Evolutionary conservation across 1,140 invertebrate genomes (phyloP), one percentile per base, ranked within the genome.

Genomic region (Charaxes varanes): DNA sequence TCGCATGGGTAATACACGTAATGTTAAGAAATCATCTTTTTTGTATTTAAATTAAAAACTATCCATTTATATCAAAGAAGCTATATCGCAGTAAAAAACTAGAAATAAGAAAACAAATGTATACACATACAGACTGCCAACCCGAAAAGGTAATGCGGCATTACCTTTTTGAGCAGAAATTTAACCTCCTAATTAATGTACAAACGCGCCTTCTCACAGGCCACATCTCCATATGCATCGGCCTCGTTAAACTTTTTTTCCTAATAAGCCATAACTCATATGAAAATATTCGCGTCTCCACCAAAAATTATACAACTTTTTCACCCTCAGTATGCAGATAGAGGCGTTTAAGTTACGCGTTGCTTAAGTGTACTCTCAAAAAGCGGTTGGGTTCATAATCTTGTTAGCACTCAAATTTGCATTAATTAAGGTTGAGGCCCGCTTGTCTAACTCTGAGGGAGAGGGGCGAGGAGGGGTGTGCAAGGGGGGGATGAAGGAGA

Each of bases 351-450:
- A 68, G 43, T 63, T 48, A 56, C 53, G 53, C 60, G 47, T 53
- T 53, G 47, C 62, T 62, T 57, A 66, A 70, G 60, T 62, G 58
- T 68, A 52, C 43, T 54, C 53, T 69, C 66, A 78, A 78, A 81
- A 81, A 79, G 71, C 72, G 62, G 62, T 57, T 50, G 67, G 68
- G 66, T 76, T 79, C 78, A 82, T 82, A 82, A 82, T 82, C 78
- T 82, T 82, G 78, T 82, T 82, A 82, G 74, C 78, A 66, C 78
- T 72, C 62, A 79, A 82, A 82, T 82, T 82, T 82, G 78, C 78
- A 82, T 82, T 82, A 82, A 82, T 82, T 82, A 82, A 79, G 70
- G 62, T 41, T 55, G 63, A 76, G 66, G 73, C 67, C 46, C 54
- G 53, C 54, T 66, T 57, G 61, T 74, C 70, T 74, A 73, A 74